Base-by-base conservation (phyloP, 2,888 invertebrate species). In the Drosophila stalkeri region DNA sequence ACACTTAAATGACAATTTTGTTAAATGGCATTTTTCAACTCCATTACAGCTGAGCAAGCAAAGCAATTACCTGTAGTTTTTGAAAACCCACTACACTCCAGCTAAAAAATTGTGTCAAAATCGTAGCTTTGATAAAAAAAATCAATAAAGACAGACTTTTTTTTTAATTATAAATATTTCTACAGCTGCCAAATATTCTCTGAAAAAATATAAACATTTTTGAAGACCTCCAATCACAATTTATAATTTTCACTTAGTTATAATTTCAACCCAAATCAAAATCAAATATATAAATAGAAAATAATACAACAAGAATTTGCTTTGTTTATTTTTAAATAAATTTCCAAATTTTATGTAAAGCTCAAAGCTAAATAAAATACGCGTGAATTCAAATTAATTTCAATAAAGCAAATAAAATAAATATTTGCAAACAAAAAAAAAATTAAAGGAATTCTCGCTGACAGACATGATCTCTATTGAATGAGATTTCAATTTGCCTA, bases 401-500 rank as follows among this genome's bases (percentile, higher is more conserved):
- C 2, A 8, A 46, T 18, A 14, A 37, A 27, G 14, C 4, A 46
- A 14, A 11, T 9, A n/a, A 27, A 35, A 18, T 12, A 31, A 46
- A 31, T 63, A 37, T 14, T 5, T 3, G 23, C 23, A 23, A 23
- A 3, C 23, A 27, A 27, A 27, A 6, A 5, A 27, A 6, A 3
- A 1, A 6, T 27, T 6, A 27, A n/a, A 9, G 23, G 5, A 39
- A 49, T 33, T 35, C 14, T 27, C 12, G 5, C 12, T 8, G 49
- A n/a, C 11, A 12, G 33, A 43, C 33, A 12, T 27, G 12, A 41
- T 7, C 5, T n/a, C 9, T 23, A 39, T 51, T 12, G 16, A 18
- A 14, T 66, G 9, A 41, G 61, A 54, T 41, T 57, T 44, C 11
- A 61, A 33, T 47, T 61, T 35, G n/a, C 12, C 59, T 43, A 20